Conservation (phyloP, 2,797 vertebrate species). For the Notamacropus eugenii region DNA sequence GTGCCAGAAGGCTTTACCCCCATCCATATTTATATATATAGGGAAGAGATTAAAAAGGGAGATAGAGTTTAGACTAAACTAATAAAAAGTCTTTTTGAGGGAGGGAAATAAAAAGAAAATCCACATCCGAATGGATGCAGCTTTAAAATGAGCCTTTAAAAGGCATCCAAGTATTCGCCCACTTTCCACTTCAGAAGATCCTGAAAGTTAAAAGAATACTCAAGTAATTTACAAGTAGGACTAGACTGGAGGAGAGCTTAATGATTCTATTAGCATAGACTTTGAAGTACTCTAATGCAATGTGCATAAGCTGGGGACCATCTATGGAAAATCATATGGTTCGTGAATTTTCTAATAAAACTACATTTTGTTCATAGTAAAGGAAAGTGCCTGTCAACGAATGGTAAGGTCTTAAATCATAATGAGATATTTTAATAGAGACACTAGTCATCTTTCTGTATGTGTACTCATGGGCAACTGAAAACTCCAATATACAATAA, state of each 20-base stretch:
- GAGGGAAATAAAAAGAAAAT: constrained; percentile 64
- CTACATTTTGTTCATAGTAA: constrained; percentile 49
- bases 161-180: constrained; percentile 51
- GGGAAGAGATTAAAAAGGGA: constrained; percentile 47
- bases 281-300: constrained; percentile 70
- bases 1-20: constrained; percentile 47
- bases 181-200: constrained; percentile 57
- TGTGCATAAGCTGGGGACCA: not conserved
- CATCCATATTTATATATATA: not conserved
- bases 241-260: constrained; percentile 32
- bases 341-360: constrained; percentile 60
- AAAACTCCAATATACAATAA: constrained; percentile 8
- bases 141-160: constrained; percentile 71
- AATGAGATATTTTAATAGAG: constrained; percentile 35
- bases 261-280: constrained; percentile 61
- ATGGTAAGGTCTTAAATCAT: constrained; percentile 56
- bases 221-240: constrained; percentile 46
- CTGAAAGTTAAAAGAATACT: constrained; percentile 64
- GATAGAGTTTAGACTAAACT: constrained; percentile 18
- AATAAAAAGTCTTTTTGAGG: constrained; percentile 45
- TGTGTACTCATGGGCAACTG: constrained; percentile 34
- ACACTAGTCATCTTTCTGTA: constrained; percentile 10
- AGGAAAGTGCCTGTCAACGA: not conserved
- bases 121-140: constrained; percentile 49
- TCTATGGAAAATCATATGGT: constrained; percentile 15